Conservation (phyloP, 2,113 vertebrate genomes). For the Laticauda colubrina region DNA sequence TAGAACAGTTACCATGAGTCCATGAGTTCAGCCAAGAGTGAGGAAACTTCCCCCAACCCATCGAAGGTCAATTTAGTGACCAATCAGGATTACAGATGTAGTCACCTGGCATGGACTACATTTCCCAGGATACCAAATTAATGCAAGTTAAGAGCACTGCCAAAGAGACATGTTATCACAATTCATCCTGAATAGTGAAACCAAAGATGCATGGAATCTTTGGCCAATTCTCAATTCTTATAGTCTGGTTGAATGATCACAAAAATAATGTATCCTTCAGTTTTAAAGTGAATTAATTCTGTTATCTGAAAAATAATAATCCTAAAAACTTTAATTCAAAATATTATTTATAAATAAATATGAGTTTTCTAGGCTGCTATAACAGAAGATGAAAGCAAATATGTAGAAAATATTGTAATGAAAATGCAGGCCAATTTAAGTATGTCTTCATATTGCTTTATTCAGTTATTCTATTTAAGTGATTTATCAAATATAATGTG, state of each 20-base stretch:
- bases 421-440: not conserved
- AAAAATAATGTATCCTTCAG: not conserved
- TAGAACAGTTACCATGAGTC: no score
- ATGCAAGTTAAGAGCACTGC: not conserved
- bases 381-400: not conserved
- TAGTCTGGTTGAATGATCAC: not conserved
- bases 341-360: not conserved
- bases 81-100: no score
- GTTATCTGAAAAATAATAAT: not conserved
- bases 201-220: not conserved
- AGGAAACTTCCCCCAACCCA: no score
- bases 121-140: not conserved
- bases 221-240: not conserved
- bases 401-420: not conserved
- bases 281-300: not conserved
- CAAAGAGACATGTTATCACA: not conserved
- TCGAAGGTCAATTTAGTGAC: no score
- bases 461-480: not conserved
- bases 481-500: not conserved
- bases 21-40: no score
- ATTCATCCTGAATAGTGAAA: not conserved
- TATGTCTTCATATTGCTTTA: not conserved
- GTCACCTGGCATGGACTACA: no score
- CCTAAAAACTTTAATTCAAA: not conserved
- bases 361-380: not conserved